Evolutionary conservation across 2,888 invertebrate species (phyloP).

Genomic region (Dolichopus griseipennis): DNA sequence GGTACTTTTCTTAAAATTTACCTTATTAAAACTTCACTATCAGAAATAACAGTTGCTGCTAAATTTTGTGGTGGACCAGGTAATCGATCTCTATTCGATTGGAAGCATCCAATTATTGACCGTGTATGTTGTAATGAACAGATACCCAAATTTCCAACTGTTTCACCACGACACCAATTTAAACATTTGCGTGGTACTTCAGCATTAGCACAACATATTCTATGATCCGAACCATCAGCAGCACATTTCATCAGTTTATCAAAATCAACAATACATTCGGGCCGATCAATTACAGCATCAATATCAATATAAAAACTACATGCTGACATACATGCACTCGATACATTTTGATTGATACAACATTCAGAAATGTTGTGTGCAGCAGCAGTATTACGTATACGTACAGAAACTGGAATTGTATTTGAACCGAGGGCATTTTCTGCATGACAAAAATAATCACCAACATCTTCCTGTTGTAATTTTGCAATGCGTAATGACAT

Average conservation of each 20-base stretch:
- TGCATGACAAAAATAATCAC: conserved; percentile 76
- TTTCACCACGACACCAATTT: conserved; percentile 75
- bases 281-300: conserved; percentile 69
- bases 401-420: conserved; percentile 62
- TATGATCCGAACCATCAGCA: conserved; percentile 72
- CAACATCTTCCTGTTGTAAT: conserved; percentile 60
- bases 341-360: conserved; percentile 71
- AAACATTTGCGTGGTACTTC: conserved; percentile 73
- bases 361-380: conserved; percentile 70
- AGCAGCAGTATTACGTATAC: conserved; percentile 55
- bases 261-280: conserved; percentile 73
- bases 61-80: conserved; percentile 73
- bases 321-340: conserved; percentile 68
- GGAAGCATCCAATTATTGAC: conserved; percentile 71
- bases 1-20: conserved; percentile 25
- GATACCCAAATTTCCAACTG: conserved; percentile 52
- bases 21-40: conserved; percentile 51
- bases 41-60: conserved; percentile 48
- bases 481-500: conserved; percentile 68
- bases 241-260: conserved; percentile 81
- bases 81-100: conserved; percentile 64
- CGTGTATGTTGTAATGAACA: conserved; percentile 67
- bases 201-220: conserved; percentile 71
- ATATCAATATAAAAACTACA: conserved; percentile 77
- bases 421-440: conserved; percentile 72